These are phyloP conservation scores for Automeris io DNA, from an alignment of 2,888 invertebrate species.

Conservation along the genomic window DNA sequence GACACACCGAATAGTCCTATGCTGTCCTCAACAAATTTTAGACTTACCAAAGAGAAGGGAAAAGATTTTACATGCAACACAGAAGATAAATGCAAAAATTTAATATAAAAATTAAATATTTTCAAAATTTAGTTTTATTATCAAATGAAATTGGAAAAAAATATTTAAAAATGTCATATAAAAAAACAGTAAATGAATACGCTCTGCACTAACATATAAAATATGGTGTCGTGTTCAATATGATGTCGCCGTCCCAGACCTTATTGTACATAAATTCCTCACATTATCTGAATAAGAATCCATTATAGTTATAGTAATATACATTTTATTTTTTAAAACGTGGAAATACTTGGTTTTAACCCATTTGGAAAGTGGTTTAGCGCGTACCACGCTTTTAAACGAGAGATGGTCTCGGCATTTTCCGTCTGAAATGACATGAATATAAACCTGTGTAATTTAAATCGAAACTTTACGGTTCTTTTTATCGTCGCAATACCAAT, in stretches of 20 bases:
- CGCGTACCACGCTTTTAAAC: conserved; percentile 26
- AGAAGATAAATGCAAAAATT: too few relatives aligned
- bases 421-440: conserved; percentile 35
- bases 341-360: conserved; percentile 24
- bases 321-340: conserved; percentile 45
- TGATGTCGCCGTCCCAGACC: conserved; percentile 14
- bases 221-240: conserved; percentile 26
- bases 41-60: too few relatives aligned
- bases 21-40: too few relatives aligned
- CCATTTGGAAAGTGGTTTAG: conserved; percentile 35
- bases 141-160: too few relatives aligned
- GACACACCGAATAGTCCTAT: too few relatives aligned
- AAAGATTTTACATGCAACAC: too few relatives aligned
- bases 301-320: conserved; percentile 42
- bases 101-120: too few relatives aligned
- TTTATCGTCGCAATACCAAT: conserved; percentile 49
- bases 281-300: conserved; percentile 34
- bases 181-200: too few relatives aligned
- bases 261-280: conserved; percentile 28
- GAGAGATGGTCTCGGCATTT: conserved; percentile 22
- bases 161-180: too few relatives aligned
- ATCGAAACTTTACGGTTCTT: conserved; percentile 55
- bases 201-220: neutral
- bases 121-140: too few relatives aligned
- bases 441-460: conserved; percentile 47